phyloP scores from a whole-genome alignment of 1,140 invertebrate species.

The Cyclargus thomasi region DNA sequence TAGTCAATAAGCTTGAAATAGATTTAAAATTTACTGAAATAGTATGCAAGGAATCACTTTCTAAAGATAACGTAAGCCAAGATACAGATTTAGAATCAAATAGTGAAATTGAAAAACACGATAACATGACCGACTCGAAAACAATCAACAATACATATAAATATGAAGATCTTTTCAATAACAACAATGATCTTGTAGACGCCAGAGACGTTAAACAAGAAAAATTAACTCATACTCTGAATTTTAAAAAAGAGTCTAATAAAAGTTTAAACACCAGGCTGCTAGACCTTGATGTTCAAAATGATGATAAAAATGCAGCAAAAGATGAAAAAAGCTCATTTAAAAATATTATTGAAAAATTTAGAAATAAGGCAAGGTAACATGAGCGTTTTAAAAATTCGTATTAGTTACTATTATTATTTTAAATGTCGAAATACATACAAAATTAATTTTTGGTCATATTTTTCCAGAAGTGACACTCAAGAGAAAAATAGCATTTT shows the following conservation, averaged over 20 bases:
- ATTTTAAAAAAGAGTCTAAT: neutral
- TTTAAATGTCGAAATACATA: too few relatives aligned
- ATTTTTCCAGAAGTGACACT: neutral
- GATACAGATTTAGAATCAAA: neutral
- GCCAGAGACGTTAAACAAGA: too few relatives aligned
- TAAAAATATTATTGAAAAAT: conserved; percentile 9
- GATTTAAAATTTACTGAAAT: conserved; percentile 49
- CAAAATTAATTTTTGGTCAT: neutral
- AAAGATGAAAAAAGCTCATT: neutral
- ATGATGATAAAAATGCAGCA: neutral
- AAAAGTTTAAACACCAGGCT: neutral
- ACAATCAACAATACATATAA: too few relatives aligned
- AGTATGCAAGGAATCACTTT: conserved; percentile 23
- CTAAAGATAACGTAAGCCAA: conserved; percentile 10
- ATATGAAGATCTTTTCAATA: too few relatives aligned
- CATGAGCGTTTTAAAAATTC: neutral
- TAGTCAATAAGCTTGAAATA: conserved; percentile 48
- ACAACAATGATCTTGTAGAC: too few relatives aligned
- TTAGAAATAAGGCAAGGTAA: neutral
- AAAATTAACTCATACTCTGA: too few relatives aligned
- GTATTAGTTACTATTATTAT: neutral
- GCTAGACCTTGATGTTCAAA: neutral
- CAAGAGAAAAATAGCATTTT: neutral
- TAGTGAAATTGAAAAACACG: neutral
- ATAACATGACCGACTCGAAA: neutral